A percentile compares a stretch with the other conserved stretches of the same genome.
Evolutionary conservation across 2,797 vertebrate species (phyloP).

Genomic region (Rallus crepitans): DNA sequence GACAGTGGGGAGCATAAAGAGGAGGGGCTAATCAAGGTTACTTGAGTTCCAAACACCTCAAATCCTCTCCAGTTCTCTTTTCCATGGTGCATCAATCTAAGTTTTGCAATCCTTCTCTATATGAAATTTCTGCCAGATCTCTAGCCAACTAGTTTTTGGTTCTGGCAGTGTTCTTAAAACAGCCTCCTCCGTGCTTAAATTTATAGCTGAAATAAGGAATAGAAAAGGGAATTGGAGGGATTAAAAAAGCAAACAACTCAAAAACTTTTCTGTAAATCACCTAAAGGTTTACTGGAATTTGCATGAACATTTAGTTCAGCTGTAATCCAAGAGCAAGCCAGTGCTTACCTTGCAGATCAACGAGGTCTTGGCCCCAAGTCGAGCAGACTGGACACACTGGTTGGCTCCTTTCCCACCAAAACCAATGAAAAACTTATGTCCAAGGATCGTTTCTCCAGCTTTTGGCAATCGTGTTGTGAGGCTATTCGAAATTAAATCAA

Average conservation of each 20-base stretch:
- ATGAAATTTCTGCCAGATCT: conserved; percentile 19
- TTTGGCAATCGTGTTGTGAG: conserved; percentile 90
- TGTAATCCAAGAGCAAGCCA: not conserved
- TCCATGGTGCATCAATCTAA: not conserved
- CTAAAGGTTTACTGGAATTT: conserved; percentile 13
- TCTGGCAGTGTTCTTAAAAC: conserved; percentile 26
- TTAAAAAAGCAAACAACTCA: not conserved
- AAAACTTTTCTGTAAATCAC: not conserved
- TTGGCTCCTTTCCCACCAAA: conserved; percentile 99
- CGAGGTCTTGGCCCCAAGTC: conserved; percentile 88
- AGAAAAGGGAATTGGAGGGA: not conserved
- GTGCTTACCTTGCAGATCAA: conserved; percentile 94
- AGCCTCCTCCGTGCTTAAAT: conserved; percentile 13
- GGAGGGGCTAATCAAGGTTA: not conserved
- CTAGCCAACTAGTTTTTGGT: conserved; percentile 23
- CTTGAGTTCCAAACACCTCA: not conserved
- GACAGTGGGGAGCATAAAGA: not conserved
- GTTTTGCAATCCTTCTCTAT: conserved; percentile 17
- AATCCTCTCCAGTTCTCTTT: not conserved
- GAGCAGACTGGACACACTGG: conserved; percentile 94
- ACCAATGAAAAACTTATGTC: conserved; percentile 94
- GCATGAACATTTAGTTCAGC: not conserved
- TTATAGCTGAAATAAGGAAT: conserved; percentile 25
- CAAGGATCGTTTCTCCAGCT: conserved; percentile 94
- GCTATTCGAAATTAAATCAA: conserved; percentile 78